phyloP scores from a whole-genome alignment of 2,113 vertebrate species.

The human region DNA sequence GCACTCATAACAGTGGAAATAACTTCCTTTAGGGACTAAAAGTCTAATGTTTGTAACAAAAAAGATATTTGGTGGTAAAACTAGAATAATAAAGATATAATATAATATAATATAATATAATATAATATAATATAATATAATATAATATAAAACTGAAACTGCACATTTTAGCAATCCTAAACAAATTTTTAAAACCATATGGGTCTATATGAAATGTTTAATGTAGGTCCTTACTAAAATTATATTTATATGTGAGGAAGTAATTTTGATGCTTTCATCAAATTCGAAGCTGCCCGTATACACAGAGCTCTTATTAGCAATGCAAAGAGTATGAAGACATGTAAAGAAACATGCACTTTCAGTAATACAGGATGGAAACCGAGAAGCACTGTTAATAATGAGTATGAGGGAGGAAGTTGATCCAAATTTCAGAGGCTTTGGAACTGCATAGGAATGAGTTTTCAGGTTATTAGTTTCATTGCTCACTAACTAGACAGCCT shows the following conservation, averaged over 20 bases:
- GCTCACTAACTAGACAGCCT: constrained; percentile 56
- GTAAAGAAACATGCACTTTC: neutral
- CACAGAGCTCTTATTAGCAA: neutral
- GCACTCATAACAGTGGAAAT: neutral
- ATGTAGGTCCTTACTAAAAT: neutral
- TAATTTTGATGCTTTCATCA: neutral
- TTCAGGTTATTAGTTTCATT: neutral
- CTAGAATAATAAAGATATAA: neutral
- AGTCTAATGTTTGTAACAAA: neutral
- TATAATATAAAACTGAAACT: neutral
- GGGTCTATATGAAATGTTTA: neutral
- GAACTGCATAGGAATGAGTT: neutral
- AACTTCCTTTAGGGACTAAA: neutral
- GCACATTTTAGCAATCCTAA: neutral
- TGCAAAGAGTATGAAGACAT: neutral
- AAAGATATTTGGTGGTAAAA: neutral
- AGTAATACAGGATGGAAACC: neutral
- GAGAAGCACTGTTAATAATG: neutral
- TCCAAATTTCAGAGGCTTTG: neutral
- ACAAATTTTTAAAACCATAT: neutral
- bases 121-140: neutral
- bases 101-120: neutral
- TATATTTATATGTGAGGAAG: neutral
- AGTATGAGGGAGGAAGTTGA: neutral
- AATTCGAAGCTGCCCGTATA: neutral